A percentile compares a stretch with the other conserved stretches of the same genome.
Conservation (phyloP, 2,113 vertebrate genomes). For the Ia io region DNA sequence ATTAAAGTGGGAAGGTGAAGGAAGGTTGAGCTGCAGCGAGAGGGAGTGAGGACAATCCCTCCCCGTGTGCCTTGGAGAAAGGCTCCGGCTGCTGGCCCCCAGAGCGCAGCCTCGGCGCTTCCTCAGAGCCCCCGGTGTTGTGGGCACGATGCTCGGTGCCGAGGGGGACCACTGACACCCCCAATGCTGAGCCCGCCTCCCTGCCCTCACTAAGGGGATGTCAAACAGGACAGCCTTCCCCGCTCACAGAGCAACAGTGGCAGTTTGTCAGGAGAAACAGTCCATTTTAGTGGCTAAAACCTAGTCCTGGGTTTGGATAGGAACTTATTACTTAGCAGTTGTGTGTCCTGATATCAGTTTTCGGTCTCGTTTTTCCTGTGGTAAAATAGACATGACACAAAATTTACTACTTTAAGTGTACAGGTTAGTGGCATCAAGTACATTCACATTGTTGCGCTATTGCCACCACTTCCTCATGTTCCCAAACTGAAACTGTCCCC, state of each 20-base stretch:
- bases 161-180: neutral
- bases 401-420: neutral
- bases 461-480: neutral
- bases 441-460: neutral
- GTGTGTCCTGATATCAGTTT: neutral
- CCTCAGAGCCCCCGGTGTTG: neutral
- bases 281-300: neutral
- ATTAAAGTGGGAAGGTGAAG: slow-evolving; percentile 83
- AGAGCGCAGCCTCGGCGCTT: fast-evolving
- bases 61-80: neutral
- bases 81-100: neutral
- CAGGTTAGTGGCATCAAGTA: neutral
- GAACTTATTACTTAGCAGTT: neutral
- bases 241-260: too few species aligned
- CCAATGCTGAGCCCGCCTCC: neutral
- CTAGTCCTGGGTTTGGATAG: neutral
- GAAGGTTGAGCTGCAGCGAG: slow-evolving; percentile 75
- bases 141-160: neutral
- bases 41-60: slow-evolving; percentile 49
- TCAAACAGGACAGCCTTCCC: neutral
- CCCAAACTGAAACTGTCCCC: neutral
- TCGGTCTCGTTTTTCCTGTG: neutral
- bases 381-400: neutral
- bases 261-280: neutral
- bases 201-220: neutral